Conservation (phyloP, 2,113 vertebrate species). For the Chaetodon trifascialis region DNA sequence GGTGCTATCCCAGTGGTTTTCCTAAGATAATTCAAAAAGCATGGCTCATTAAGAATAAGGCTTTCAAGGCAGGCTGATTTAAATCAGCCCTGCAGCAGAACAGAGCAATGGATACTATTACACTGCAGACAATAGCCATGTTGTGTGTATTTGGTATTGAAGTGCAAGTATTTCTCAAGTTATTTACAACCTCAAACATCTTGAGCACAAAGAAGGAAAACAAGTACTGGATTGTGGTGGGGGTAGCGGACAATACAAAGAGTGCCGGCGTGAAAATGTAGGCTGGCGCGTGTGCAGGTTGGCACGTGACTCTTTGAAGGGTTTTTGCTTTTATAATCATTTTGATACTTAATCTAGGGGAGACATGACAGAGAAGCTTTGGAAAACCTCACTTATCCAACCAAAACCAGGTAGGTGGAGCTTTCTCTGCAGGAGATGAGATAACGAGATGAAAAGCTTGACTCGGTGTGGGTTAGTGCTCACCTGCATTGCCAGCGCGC, state of each 20-base stretch:
- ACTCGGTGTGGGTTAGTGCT: slow-evolving; percentile 33
- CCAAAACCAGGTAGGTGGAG: not conserved
- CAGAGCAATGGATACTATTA: slow-evolving; percentile 61
- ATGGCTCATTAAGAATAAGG: slow-evolving; percentile 75
- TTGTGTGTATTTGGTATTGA: slow-evolving; percentile 57
- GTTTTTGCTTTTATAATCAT: slow-evolving; percentile 36
- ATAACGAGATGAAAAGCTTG: not conserved
- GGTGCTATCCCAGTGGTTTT: slow-evolving; percentile 66
- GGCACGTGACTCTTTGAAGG: slow-evolving; percentile 21
- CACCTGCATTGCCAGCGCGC: slow-evolving; percentile 14
- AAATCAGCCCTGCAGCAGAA: slow-evolving; percentile 57
- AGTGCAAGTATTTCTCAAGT: slow-evolving; percentile 62
- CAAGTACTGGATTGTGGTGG: slow-evolving; percentile 53
- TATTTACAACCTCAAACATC: slow-evolving; percentile 78
- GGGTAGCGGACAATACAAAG: slow-evolving; percentile 23
- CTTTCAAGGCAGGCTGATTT: slow-evolving; percentile 65
- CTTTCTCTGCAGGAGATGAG: slow-evolving; percentile 2
- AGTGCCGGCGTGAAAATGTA: slow-evolving; percentile 40
- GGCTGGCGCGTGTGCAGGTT: slow-evolving; percentile 31
- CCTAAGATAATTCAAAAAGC: slow-evolving; percentile 76
- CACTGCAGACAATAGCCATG: slow-evolving; percentile 61
- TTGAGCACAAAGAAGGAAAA: slow-evolving; percentile 59
- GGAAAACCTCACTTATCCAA: slow-evolving; percentile 29
- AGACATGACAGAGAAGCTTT: slow-evolving; percentile 23
- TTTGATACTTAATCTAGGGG: slow-evolving; percentile 38